Evolutionary conservation across 1,140 invertebrate species (phyloP), one percentile per base, ranked within the genome.

Genomic region (Diachasmimorpha longicaudata): DNA sequence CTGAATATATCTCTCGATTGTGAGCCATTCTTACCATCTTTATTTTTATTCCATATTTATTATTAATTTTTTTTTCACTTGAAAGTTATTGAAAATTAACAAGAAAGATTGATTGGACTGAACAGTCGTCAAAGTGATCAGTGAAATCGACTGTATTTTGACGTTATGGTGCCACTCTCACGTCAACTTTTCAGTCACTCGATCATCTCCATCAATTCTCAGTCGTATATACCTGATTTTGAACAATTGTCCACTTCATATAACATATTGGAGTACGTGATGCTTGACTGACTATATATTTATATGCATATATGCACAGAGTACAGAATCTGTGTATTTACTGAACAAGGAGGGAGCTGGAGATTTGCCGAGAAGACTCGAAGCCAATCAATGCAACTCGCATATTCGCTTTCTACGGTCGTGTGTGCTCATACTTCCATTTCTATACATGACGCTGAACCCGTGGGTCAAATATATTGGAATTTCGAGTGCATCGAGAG

Each of bases 341-440:
- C 25, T 69, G 46, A 77, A 58, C 23, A 23, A 63, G 36, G 31
- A 23, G 42, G 46, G 68, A 44, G 69, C 70, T 66, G 72, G 72
- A 74, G 66, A 68, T 68, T 72, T 73, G 71, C 71, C 23, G 52
- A 52, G 66, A 73, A 73, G 72, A 73, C 46, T 77, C 46, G 72
- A 77, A 77, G 71, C 71, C 72, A 77, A 77, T 73, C 72, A 73
- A 72, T 73, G 71, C 66, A 66, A 77, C 23, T 77, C 66, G 71
- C 71, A 73, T 69, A 72, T 77, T 77, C 71, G 68, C 74, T 73
- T 74, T 68, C 31, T 14, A 31, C 21, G 31, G 23, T 63, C 9
- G 58, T 63, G 66, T 68, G 66, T 68, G 66, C 66, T 37, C 66
- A 68, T 42, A 68, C 72, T 74, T 31, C 11, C 58, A 63, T 74